These are phyloP conservation scores for Dasypolia templi DNA, from an alignment of 2,888 invertebrate genomes.

Conservation along the genomic window DNA sequence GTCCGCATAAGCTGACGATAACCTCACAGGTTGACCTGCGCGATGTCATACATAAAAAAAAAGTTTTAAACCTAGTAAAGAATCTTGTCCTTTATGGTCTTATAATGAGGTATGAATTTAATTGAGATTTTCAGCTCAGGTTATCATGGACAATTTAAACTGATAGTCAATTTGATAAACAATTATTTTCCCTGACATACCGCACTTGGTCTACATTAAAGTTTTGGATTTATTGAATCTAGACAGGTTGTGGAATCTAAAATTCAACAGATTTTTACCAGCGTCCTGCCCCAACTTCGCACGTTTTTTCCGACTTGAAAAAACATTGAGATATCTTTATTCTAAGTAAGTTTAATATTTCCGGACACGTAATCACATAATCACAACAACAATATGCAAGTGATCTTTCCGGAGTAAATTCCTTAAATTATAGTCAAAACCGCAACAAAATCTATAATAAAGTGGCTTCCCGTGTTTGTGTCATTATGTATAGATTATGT, in stretches of 20 bases:
- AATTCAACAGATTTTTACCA: background rate
- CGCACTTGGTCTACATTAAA: background rate
- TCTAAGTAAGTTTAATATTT: background rate
- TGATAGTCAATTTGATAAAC: background rate
- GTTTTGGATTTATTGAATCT: background rate
- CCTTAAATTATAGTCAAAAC: background rate
- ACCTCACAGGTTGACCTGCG: too few relatives aligned
- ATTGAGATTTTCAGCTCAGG: background rate
- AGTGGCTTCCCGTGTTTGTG: too few relatives aligned
- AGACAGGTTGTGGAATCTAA: background rate
- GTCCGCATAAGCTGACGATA: too few relatives aligned
- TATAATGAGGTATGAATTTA: background rate
- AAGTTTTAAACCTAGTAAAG: background rate
- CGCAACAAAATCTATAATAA: too few relatives aligned
- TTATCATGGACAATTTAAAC: background rate
- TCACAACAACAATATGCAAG: too few relatives aligned
- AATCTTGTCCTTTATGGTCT: background rate
- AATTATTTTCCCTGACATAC: background rate
- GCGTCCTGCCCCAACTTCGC: background rate
- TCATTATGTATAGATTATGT: too few relatives aligned
- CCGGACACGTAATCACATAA: too few relatives aligned
- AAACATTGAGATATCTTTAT: background rate
- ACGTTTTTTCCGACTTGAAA: background rate
- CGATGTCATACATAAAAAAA: too few relatives aligned
- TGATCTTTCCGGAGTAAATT: background rate